phyloP scores from a whole-genome alignment of 2,888 invertebrate species.

The Drosophila eohydei region DNA sequence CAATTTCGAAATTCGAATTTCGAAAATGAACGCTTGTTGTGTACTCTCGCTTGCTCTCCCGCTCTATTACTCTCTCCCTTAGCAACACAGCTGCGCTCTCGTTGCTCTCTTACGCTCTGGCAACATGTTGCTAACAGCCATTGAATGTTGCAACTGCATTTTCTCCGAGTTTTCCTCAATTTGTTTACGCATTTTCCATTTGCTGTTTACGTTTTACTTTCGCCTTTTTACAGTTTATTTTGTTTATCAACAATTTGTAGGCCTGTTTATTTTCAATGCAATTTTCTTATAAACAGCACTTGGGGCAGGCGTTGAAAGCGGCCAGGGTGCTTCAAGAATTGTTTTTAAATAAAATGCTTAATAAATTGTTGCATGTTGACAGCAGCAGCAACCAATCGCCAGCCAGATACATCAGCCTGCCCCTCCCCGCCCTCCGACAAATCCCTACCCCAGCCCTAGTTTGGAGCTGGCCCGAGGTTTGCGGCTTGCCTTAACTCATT shows the following conservation, averaged over 20 bases:
- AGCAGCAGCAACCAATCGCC: conserved; percentile 29
- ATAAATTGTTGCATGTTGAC: conserved; percentile 64
- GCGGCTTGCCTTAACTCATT: conserved; percentile 63
- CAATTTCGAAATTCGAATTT: conserved; percentile 55
- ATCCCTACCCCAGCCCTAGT: neutral
- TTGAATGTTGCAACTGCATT: conserved; percentile 22
- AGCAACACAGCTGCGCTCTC: conserved; percentile 7
- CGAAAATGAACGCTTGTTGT: conserved; percentile 61
- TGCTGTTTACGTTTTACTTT: conserved; percentile 58
- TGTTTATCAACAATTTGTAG: conserved; percentile 73
- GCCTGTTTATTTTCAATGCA: conserved; percentile 75
- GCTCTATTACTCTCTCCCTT: conserved; percentile 1
- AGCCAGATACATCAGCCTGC: neutral
- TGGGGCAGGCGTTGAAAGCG: conserved; percentile 55
- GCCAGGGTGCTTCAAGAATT: neutral
- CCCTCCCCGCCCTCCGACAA: neutral
- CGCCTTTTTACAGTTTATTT: conserved; percentile 62
- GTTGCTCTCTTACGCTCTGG: conserved; percentile 3
- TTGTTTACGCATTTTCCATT: conserved; percentile 66
- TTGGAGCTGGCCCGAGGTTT: conserved; percentile 14
- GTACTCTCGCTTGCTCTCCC: conserved; percentile 2
- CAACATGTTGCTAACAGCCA: conserved; percentile 46
- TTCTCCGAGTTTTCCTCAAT: conserved; percentile 15
- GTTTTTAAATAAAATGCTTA: conserved; percentile 50
- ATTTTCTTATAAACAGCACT: conserved; percentile 50